A percentile compares a stretch with the other conserved stretches of the same genome.
Conservation (phyloP, 2,113 vertebrate genomes). For the Melierax canorus region DNA sequence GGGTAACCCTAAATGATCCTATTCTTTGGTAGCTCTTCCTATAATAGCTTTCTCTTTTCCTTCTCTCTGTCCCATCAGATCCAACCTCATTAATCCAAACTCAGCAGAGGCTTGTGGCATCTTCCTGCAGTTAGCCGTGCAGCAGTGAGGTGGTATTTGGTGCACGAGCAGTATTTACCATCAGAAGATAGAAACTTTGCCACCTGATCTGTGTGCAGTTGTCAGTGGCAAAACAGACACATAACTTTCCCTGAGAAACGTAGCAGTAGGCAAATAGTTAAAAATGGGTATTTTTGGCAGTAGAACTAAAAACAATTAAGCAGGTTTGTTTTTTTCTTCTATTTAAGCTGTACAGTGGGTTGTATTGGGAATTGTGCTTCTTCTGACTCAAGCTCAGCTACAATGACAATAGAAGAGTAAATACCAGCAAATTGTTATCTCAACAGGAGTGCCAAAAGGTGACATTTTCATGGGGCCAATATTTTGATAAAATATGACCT, state of each 20-base stretch:
- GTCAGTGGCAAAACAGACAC: not conserved
- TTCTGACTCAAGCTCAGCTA: not conserved
- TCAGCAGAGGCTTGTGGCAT: not conserved
- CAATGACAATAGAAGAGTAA: conserved; percentile 19
- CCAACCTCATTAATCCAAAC: not conserved
- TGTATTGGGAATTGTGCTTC: not conserved
- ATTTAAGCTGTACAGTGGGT: not conserved
- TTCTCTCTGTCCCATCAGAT: not conserved
- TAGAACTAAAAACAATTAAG: not conserved
- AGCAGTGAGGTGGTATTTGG: not conserved
- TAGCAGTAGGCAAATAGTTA: not conserved
- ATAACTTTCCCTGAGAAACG: not conserved
- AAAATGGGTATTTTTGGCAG: not conserved
- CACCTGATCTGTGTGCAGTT: not conserved
- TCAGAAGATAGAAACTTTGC: not conserved
- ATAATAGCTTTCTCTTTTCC: not conserved
- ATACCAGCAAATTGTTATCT: conserved; percentile 44
- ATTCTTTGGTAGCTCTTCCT: not conserved
- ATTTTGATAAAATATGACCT: conserved; percentile 41
- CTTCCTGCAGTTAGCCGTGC: not conserved
- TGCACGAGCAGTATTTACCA: rapidly evolving
- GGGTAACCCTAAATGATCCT: not conserved
- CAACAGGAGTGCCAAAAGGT: conserved; percentile 10
- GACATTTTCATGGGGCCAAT: conserved; percentile 21
- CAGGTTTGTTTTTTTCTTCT: not conserved